Conservation (phyloP, 1,140 invertebrate species). For the Cyclargus thomasi region DNA sequence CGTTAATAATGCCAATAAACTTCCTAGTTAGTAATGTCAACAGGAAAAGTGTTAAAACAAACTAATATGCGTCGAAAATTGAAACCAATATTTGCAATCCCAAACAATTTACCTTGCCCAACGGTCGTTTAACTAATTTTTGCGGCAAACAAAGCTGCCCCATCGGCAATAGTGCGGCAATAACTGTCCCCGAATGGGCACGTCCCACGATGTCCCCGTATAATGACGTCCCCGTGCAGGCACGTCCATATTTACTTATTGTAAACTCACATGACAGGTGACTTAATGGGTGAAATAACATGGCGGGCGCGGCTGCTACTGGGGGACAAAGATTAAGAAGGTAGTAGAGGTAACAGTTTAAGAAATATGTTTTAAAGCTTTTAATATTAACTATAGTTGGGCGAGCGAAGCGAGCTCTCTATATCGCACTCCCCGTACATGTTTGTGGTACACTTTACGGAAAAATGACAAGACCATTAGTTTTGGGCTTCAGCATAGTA, state of each 20-base stretch:
- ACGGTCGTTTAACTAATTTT: constrained; percentile 55
- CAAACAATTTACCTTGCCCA: constrained; percentile 36
- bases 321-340: constrained; percentile 41
- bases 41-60: constrained; percentile 10
- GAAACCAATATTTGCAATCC: constrained; percentile 27
- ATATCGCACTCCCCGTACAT: too few relatives aligned
- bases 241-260: constrained; percentile 71
- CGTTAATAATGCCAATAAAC: background rate
- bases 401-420: too few relatives aligned
- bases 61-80: constrained; percentile 11
- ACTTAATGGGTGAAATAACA: constrained; percentile 69
- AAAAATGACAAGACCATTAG: too few relatives aligned
- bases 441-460: too few relatives aligned
- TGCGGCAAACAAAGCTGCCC: constrained; percentile 49
- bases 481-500: too few relatives aligned
- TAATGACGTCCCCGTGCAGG: constrained; percentile 37
- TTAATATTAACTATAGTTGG: too few relatives aligned
- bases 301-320: constrained; percentile 52
- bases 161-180: constrained; percentile 60
- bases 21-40: background rate
- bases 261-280: constrained; percentile 72
- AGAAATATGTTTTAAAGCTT: too few relatives aligned
- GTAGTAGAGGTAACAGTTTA: constrained; percentile 13
- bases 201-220: constrained; percentile 29
- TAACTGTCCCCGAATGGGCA: constrained; percentile 46